Conservation (phyloP, 2,888 invertebrate genomes). For the Zelleria hepariella region DNA sequence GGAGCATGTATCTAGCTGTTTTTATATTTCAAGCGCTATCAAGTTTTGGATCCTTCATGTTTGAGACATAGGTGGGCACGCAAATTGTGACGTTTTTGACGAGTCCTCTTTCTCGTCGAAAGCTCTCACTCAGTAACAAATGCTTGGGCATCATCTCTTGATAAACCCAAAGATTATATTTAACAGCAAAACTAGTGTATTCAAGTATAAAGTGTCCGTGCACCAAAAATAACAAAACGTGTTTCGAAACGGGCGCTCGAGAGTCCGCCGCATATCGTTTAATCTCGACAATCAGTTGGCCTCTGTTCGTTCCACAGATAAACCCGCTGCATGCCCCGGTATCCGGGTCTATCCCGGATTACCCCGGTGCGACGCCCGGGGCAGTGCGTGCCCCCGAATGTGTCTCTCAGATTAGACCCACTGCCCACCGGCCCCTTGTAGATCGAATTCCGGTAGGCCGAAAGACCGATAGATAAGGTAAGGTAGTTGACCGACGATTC, state of each 20-base stretch:
- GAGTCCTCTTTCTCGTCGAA: too few relatives aligned
- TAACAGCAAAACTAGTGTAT: too few relatives aligned
- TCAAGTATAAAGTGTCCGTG: not conserved
- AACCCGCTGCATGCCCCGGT: slow-evolving; percentile 27
- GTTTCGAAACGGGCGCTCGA: not conserved
- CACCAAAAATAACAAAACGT: not conserved
- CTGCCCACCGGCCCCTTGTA: slow-evolving; percentile 38
- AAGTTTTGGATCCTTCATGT: too few relatives aligned
- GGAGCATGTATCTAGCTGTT: too few relatives aligned
- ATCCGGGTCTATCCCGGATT: slow-evolving; percentile 34
- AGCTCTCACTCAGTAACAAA: too few relatives aligned
- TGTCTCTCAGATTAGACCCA: slow-evolving; percentile 51
- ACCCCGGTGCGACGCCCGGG: slow-evolving; percentile 15
- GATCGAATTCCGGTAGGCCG: slow-evolving; percentile 30
- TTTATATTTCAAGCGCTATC: too few relatives aligned
- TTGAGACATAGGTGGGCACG: too few relatives aligned
- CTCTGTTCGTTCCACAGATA: slow-evolving; percentile 54
- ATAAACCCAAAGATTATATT: too few relatives aligned
- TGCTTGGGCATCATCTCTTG: too few relatives aligned
- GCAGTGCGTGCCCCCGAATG: slow-evolving; percentile 55
- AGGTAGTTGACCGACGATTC: not conserved
- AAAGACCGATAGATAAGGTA: not conserved
- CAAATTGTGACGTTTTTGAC: too few relatives aligned
- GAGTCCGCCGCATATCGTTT: slow-evolving; percentile 22
- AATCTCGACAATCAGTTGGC: slow-evolving; percentile 55